phyloP scores from a whole-genome alignment of 1,140 invertebrate species.

The Galleria mellonella region DNA sequence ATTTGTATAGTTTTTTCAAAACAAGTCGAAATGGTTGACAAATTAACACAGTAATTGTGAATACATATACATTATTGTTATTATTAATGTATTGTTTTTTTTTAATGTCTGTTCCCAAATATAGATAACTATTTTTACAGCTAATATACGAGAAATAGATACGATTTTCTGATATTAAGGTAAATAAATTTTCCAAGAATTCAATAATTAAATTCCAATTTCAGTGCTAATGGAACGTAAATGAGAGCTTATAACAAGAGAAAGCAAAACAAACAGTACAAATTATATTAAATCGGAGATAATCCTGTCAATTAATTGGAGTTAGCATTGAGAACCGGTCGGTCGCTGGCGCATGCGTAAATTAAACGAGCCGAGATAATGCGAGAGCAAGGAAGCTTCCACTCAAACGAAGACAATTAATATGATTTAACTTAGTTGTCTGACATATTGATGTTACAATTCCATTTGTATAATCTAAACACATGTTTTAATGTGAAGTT shows the following conservation, averaged over 20 bases:
- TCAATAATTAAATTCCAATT: slow-evolving; percentile 21
- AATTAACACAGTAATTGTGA: too few species aligned
- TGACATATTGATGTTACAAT: slow-evolving; percentile 5
- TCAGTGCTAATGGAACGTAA: slow-evolving; percentile 32
- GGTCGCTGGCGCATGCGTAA: slow-evolving; percentile 45
- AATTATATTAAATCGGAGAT: slow-evolving; percentile 73
- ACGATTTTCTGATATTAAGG: background rate
- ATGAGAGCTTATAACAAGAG: slow-evolving; percentile 27
- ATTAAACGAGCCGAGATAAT: slow-evolving; percentile 50
- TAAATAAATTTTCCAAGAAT: slow-evolving; percentile 11
- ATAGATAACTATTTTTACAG: too few species aligned
- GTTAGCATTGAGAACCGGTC: slow-evolving; percentile 66
- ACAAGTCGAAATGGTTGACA: too few species aligned
- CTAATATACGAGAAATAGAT: slow-evolving; percentile 8
- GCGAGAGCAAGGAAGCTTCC: slow-evolving; percentile 39
- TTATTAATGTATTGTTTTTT: too few species aligned
- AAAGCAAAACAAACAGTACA: slow-evolving; percentile 66
- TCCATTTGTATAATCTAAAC: too few species aligned
- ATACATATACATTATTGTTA: too few species aligned
- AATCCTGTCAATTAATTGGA: slow-evolving; percentile 73
- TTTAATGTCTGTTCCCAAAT: too few species aligned
- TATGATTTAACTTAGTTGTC: slow-evolving; percentile 24
- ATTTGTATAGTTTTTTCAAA: too few species aligned
- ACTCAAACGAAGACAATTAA: slow-evolving; percentile 30
- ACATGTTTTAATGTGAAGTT: too few species aligned